Percentiles rank a stretch among this genome's conserved stretches.
Conservation (phyloP, 1,140 invertebrate species). For the Cheumatopsyche charites region DNA sequence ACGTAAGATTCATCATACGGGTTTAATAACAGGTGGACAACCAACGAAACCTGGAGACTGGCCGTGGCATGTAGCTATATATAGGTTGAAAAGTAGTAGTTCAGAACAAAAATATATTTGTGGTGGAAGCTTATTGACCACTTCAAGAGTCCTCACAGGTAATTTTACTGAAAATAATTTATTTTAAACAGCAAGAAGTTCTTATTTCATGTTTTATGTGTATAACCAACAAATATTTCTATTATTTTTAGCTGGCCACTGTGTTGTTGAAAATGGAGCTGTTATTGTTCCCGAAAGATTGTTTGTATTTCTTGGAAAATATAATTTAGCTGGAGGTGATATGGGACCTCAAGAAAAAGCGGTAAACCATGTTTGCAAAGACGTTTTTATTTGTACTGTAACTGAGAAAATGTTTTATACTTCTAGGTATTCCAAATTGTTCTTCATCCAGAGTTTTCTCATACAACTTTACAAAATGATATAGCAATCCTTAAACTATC, state of each 20-base stretch:
- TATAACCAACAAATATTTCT: neutral
- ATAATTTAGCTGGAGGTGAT: conserved; percentile 45
- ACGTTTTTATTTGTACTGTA: conserved; percentile 54
- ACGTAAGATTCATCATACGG: conserved; percentile 53
- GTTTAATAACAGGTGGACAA: conserved; percentile 53
- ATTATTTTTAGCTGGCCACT: conserved; percentile 55
- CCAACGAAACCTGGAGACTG: conserved; percentile 73
- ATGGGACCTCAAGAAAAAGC: conserved; percentile 42
- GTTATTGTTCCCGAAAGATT: conserved; percentile 50
- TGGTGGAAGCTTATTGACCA: conserved; percentile 58
- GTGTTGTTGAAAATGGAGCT: conserved; percentile 50
- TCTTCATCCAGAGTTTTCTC: conserved; percentile 55
- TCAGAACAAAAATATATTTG: conserved; percentile 53
- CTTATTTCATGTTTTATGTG: neutral
- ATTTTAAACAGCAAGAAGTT: no score
- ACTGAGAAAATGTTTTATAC: conserved; percentile 43
- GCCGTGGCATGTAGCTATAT: conserved; percentile 87
- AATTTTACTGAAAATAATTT: conserved; percentile 18
- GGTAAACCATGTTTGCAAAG: conserved; percentile 53
- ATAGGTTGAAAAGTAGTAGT: conserved; percentile 69
- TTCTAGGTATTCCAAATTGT: conserved; percentile 56
- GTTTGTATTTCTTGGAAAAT: conserved; percentile 52
- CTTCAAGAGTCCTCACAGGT: conserved; percentile 57
- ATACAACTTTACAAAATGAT: conserved; percentile 52
- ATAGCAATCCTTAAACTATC: conserved; percentile 57